Base-by-base conservation (phyloP, 1,140 invertebrate genomes). In the Anagrus nilaparvatae region DNA sequence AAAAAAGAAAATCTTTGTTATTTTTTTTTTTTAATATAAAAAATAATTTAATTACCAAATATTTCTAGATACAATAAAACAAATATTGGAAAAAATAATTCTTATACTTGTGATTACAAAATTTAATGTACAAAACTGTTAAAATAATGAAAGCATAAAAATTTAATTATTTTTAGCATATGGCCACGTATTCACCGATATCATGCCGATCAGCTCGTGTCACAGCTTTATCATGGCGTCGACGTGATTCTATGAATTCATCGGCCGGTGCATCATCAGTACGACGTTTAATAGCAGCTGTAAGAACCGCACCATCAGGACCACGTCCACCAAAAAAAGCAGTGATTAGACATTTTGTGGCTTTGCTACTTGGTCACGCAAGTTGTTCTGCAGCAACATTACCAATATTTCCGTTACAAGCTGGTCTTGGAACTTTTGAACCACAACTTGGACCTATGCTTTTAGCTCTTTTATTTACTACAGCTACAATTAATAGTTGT, bases 241-340 rank as follows among this genome's bases (percentile, higher is more conserved):
- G 78, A 35, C 64, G 75, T 2, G 78, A 81, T 33, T 81, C 79
- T 2, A 70, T 77, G 51, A 73, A 73, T 5, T 81, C 77, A 3
- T 80, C 79, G 3, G 75, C 79, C 7, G 78, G 78, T 1, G 76
- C 78, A 0, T 79, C 77, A 0, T 81, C 79, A 1, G 79, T 83
- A 0, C 69, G 77, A 5, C 65, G 77, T 1, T 61, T 82, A 1
- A 75, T 82, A n/a, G 71, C 75, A 1, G 65, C 78, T 1, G 77
- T 77, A 13, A 56, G 69, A 24, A 50, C 69, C 4, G 65, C 71
- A 27, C 69, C 70, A 38, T 69, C 46, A 50, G 69, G 41, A 54
- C 67, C 55, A 20, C 63, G 55, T 43, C 72, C 60, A 54, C 72
- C 65, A 53, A 74, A 57, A 49, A 73, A 51, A 55, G 69, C 60